Evolutionary conservation across 2,797 vertebrate genomes (phyloP), one percentile per base, ranked within the genome.

Genomic region (Aldrovandia affinis): DNA sequence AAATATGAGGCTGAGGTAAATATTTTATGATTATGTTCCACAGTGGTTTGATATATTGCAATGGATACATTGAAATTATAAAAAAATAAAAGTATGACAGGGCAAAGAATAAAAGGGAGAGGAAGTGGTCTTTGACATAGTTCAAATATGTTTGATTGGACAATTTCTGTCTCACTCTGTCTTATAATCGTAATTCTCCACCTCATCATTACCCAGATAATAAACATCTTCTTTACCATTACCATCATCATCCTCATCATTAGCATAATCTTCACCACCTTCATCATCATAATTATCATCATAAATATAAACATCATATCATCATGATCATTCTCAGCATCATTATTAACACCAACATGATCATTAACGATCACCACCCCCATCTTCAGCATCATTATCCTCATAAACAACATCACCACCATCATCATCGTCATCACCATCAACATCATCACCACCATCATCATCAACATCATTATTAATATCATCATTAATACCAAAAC

Each of bases 1-100:
- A 78, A 78, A 28, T 61, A 83, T 59, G 75, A 78, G 73, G 70
- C 42, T 28, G 82, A 61, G 54, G 65, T 83, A 78, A 83, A 83
- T 83, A 57, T 83, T 83, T 83, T 9, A 83, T 83, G 70, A n/a
- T n/a, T 55, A 25, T 30, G 36, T 39, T 54, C 82, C 36, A 12
- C 42, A 78, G 70, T 78, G 57, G 57, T 54, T n/a, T 78, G 70
- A n/a, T 44, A 68, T 61, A 28, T n/a, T 63, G 15, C 9, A 20
- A 15, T 9, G 70, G 6, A 73, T 57, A 33, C 12, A 63, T 57
- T 57, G 6, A 36, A 57, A 22, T 39, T n/a, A n/a, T 33, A n/a
- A 52, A 25, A 47, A 59, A 77, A 44, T 36, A 83, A 36, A 6
- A 30, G 33, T 42, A 42, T 57, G 82, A 75, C 36, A 44, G n/a